These are phyloP conservation scores for Asteroscopus sphinx DNA, from an alignment of 2,888 invertebrate species.

Conservation along the genomic window DNA sequence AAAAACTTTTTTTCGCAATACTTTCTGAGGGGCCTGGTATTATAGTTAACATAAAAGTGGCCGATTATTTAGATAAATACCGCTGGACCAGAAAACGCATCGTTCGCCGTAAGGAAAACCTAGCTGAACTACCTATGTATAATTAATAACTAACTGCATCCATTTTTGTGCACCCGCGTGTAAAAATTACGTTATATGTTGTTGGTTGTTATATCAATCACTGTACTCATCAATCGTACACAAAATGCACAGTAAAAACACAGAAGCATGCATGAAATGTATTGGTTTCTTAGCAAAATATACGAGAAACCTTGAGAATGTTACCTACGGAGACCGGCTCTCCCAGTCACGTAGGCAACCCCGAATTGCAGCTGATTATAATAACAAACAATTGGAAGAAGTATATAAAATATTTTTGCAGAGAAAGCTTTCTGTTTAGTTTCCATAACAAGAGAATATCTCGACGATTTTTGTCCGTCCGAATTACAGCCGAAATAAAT, in stretches of 20 bases:
- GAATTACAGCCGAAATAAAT: too few relatives aligned
- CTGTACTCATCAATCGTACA: slow-evolving; percentile 29
- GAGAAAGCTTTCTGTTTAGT: too few relatives aligned
- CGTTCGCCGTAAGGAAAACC: too few relatives aligned
- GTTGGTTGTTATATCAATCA: slow-evolving; percentile 43
- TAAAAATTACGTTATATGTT: slow-evolving; percentile 18
- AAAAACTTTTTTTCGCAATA: too few relatives aligned
- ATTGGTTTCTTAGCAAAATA: slow-evolving; percentile 13
- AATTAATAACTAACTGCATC: slow-evolving; percentile 10
- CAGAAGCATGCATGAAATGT: slow-evolving; percentile 14
- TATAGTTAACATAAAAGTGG: too few relatives aligned
- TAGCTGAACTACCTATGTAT: too few relatives aligned
- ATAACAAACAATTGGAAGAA: slow-evolving; percentile 17
- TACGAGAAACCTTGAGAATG: background rate
- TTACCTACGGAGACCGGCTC: slow-evolving; percentile 9
- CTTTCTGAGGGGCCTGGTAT: too few relatives aligned
- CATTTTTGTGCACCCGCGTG: slow-evolving; percentile 22
- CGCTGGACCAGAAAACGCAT: too few relatives aligned
- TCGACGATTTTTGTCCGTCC: too few relatives aligned
- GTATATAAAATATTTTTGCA: background rate
- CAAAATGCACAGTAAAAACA: slow-evolving; percentile 12
- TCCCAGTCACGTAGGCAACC: slow-evolving; percentile 33
- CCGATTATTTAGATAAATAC: too few relatives aligned
- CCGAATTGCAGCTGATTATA: slow-evolving; percentile 19
- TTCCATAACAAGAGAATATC: too few relatives aligned